Percentiles rank a stretch among this genome's conserved stretches.
Evolutionary conservation across 2,888 invertebrate genomes (phyloP).

Genomic region (Ennomos erosarius): DNA sequence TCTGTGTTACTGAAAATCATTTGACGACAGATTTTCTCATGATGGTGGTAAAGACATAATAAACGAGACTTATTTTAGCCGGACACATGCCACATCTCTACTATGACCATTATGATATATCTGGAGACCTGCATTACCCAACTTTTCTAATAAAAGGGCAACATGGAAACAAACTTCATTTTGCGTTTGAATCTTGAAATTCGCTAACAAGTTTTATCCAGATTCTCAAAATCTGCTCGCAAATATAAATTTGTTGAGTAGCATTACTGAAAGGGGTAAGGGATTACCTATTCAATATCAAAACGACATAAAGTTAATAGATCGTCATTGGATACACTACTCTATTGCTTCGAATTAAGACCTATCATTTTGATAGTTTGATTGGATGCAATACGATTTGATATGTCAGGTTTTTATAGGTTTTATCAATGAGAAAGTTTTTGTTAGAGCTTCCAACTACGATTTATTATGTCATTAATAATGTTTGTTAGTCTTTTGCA

Average conservation of each 20-base stretch:
- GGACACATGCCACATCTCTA: constrained; percentile 11
- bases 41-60: no score
- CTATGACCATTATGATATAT: constrained; percentile 33
- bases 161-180: constrained; percentile 31
- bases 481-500: neutral
- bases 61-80: neutral
- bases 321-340: neutral
- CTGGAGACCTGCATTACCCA: constrained; percentile 30
- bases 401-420: constrained; percentile 19
- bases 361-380: neutral
- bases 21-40: no score
- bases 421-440: constrained; percentile 26
- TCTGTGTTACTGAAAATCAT: no score
- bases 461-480: constrained; percentile 10
- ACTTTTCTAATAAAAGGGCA: constrained; percentile 35
- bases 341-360: neutral
- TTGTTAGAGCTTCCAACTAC: constrained; percentile 7
- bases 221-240: constrained; percentile 15
- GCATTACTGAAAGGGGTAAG: constrained; percentile 29
- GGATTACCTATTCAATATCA: constrained; percentile 1
- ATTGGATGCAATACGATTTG: constrained; percentile 21
- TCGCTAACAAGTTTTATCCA: constrained; percentile 8
- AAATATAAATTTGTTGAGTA: constrained; percentile 21
- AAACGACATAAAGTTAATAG: constrained; percentile 7
- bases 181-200: constrained; percentile 23